These are phyloP conservation scores for Megaceryle torquata DNA, from an alignment of 2,113 vertebrate genomes.

Conservation along the genomic window DNA sequence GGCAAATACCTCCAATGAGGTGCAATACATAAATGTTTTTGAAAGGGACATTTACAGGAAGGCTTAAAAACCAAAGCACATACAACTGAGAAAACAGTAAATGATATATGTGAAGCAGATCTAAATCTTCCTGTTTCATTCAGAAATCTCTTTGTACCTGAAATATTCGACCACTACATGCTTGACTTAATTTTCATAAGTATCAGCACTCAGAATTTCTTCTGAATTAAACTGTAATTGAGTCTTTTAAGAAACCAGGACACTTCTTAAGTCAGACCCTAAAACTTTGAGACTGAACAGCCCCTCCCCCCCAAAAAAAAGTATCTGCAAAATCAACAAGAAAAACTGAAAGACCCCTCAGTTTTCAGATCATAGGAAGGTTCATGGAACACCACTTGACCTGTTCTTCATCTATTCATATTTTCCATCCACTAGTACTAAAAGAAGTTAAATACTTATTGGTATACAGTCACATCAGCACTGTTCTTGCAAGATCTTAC, in stretches of 20 bases:
- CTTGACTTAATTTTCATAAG: not conserved
- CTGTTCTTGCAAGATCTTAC: not conserved
- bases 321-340: not conserved
- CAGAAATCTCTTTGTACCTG: not conserved
- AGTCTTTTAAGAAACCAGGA: not conserved
- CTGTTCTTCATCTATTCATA: not conserved
- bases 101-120: not conserved
- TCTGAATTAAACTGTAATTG: not conserved
- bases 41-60: not conserved
- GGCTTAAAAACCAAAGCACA: not conserved
- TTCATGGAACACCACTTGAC: not conserved
- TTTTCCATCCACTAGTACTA: not conserved
- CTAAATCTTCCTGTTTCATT: not conserved
- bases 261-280: not conserved
- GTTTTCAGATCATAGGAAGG: not conserved
- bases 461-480: not conserved
- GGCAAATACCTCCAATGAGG: not conserved
- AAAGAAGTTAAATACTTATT: not conserved
- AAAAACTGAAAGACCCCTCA: not conserved
- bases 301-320: too few species aligned
- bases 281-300: not conserved
- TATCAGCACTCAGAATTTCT: not conserved
- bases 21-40: not conserved
- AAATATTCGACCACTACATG: accelerated
- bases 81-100: not conserved